Base-by-base conservation (phyloP, 2,797 vertebrate genomes). In the Paedocypris micromegethes region DNA sequence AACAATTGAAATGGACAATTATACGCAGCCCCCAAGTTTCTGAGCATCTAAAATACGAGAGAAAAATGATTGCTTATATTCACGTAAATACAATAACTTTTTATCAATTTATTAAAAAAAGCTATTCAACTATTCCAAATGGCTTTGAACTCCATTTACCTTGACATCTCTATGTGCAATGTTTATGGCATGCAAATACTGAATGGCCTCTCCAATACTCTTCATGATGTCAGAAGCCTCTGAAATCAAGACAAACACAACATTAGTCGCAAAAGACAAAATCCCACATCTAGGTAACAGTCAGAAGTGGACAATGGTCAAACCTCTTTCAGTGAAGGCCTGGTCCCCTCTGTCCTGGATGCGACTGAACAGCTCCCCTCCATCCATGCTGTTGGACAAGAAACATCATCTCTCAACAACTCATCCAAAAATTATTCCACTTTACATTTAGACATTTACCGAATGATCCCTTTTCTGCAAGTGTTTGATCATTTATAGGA, bases 211-310 rank as follows among this genome's bases (percentile, higher is more conserved):
- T 0, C 97, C 97, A 0, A 99, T 98, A 80, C 88, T 97, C 81
- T 94, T 96, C 97, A 99, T 99, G 64, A 99, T 99, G 78, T 96
- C 94, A 0, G 97, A 99, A 0, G 94, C 96, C 89, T 99, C 97
- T 98, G 74, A 4, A 80, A 43, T 9, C 0, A 2, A 23, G 45
- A 58, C 1, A 38, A 23, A 23, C 23, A 23, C 23, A 23, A 23
- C 23, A 23, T 23, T 23, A 23, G 23, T 23, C 23, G 23, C 23
- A 2, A 41, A 38, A 42, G 37, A 39, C 6, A 8, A 5, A 48
- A 3, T 51, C 55, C 2, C 54, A 8, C 42, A 23, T 44, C n/a
- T 9, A 57, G 23, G 6, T 43, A 50, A 52, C 37, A 9, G 39
- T 42, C 39, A 54, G 8, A 37, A 8, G 5, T 45, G 42, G 37